phyloP scores from a whole-genome alignment of 2,797 vertebrate species.

The Pangasius mekongensis region DNA sequence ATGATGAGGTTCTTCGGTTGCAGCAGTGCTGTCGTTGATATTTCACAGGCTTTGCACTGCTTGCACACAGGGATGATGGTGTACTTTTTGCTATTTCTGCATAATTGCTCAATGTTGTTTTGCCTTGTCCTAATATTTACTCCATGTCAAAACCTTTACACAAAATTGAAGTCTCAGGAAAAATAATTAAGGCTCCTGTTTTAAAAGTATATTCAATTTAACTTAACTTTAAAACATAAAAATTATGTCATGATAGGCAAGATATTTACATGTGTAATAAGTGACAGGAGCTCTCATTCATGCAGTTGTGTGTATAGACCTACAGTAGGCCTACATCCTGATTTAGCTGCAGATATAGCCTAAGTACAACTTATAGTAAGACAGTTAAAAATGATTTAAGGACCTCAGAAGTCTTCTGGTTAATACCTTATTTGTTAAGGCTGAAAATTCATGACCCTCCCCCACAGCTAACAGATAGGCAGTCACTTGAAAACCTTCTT shows the following conservation, averaged over 20 bases:
- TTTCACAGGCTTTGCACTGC: slow-evolving; percentile 38
- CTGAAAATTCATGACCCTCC: background rate
- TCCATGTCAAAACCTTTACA: slow-evolving; percentile 12
- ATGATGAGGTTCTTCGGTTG: background rate
- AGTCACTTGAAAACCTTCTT: slow-evolving; percentile 39
- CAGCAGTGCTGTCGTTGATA: background rate
- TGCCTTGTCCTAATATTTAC: slow-evolving; percentile 29
- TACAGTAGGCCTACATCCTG: background rate
- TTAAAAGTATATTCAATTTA: background rate
- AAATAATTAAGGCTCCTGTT: background rate
- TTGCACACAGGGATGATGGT: background rate
- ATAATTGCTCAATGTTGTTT: slow-evolving; percentile 47
- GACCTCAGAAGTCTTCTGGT: background rate
- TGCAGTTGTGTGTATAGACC: background rate
- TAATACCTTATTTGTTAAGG: background rate
- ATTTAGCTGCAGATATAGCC: background rate
- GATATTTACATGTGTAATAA: background rate
- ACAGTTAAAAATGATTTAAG: background rate
- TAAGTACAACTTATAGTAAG: background rate
- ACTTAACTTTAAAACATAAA: background rate
- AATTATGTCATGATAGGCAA: background rate
- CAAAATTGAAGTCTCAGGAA: background rate
- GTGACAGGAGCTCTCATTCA: background rate
- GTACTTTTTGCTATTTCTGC: slow-evolving; percentile 31
- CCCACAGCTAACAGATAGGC: slow-evolving; percentile 41